phyloP scores from a whole-genome alignment of 2,888 invertebrate genomes.

The Strigamia maritima region DNA sequence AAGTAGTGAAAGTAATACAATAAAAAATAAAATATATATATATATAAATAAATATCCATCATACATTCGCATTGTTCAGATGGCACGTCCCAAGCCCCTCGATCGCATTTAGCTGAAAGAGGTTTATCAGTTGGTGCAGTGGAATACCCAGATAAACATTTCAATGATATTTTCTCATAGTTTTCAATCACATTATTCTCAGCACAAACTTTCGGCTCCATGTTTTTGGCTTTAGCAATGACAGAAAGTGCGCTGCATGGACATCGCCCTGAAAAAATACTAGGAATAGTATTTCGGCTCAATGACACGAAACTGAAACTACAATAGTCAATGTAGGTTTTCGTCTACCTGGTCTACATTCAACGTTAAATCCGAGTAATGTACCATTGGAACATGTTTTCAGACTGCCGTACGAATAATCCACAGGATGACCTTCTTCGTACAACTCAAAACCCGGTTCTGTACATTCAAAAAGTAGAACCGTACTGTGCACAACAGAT shows the following conservation, averaged over 20 bases:
- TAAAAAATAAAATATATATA: background rate
- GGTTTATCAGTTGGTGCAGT: background rate
- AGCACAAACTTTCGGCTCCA: background rate
- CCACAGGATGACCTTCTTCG: background rate
- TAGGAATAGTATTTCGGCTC: background rate
- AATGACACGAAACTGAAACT: background rate
- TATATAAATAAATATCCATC: background rate
- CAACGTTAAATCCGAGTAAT: conserved; percentile 7
- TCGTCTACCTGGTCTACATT: background rate
- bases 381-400: background rate
- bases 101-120: background rate
- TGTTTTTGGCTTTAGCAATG: background rate
- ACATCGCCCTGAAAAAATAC: conserved; percentile 1
- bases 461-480: background rate
- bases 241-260: background rate
- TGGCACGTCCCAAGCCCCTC: background rate
- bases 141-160: background rate
- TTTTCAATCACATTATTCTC: background rate
- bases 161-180: background rate
- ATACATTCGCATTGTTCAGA: background rate
- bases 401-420: background rate
- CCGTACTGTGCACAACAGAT: background rate
- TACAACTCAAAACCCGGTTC: background rate
- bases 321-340: background rate
- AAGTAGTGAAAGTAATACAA: background rate